Base-by-base conservation (phyloP, 2,888 invertebrate genomes). In the Cantharis flavilabris region DNA sequence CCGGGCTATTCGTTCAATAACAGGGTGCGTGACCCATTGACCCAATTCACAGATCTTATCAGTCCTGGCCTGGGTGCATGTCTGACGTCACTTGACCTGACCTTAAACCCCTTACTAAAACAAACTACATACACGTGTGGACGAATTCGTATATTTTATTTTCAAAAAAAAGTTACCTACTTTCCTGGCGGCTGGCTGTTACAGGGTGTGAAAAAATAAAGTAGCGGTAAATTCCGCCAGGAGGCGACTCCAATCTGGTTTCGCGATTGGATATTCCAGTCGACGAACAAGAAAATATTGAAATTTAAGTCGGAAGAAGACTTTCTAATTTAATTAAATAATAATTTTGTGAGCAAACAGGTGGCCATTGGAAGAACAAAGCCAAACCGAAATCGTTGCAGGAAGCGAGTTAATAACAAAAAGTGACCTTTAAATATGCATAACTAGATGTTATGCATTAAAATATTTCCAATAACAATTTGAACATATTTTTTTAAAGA, bases 11-110 rank as follows among this genome's bases (percentile, higher is more conserved):
- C 49, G 79, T 62, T 78, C 80, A 78, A 80, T 79, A 73, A 20
- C 70, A 73, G 72, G 75, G 78, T 76, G 75, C 75, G 77, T 78
- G 81, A 80, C 81, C 81, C 76, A 82, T 76, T 82, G 78, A 81
- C 81, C 81, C 80, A 82, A 79, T 81, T 82, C 67, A 30, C 23
- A 30, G 63, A 28, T 63, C 30, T 70, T 69, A 73, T 69, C 77
- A 23, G n/a, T 20, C 14, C 65, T 67, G 20, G 30, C 23, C 49
- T 65, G 70, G 70, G 70, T 70, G 75, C 75, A 73, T 26, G 16
- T 69, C 65, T 76, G 73, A 73, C 73, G 71, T 73, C 76, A 49
- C 11, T 20, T 67, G 76, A 76, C 76, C 76, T 73, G 70, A 73
- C 72, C 72, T 73, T 63, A 70, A 70, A 63, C 62, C 28, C 63